These are phyloP conservation scores for Synergus umbraculus DNA, from an alignment of 2,888 invertebrate species.

Conservation along the genomic window DNA sequence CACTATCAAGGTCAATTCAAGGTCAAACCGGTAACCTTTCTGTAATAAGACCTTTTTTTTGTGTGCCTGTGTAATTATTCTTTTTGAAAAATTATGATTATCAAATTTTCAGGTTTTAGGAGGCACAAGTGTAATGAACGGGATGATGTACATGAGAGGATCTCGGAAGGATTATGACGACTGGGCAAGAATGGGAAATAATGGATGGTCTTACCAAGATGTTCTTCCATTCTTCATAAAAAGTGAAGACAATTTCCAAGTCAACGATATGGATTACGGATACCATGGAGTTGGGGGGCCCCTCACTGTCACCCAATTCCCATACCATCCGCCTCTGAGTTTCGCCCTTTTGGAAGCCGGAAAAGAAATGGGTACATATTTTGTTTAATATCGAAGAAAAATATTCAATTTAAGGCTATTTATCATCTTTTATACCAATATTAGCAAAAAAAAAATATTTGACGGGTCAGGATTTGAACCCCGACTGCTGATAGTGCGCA, in stretches of 20 bases:
- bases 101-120: constrained; percentile 85
- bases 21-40: too few relatives aligned
- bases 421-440: too few relatives aligned
- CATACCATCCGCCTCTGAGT: constrained; percentile 91
- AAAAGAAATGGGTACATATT: constrained; percentile 83
- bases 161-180: constrained; percentile 91
- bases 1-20: too few relatives aligned
- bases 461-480: too few relatives aligned
- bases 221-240: constrained; percentile 94
- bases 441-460: too few relatives aligned
- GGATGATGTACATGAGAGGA: constrained; percentile 97
- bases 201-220: constrained; percentile 93
- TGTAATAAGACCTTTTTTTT: too few relatives aligned
- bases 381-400: background rate
- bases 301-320: constrained; percentile 88
- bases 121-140: constrained; percentile 95
- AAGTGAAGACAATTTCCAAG: constrained; percentile 88
- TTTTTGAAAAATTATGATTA: background rate
- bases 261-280: constrained; percentile 85
- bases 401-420: too few relatives aligned
- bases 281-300: constrained; percentile 89
- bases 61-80: too few relatives aligned
- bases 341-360: constrained; percentile 88
- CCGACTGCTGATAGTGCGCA: too few relatives aligned
- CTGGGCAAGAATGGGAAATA: constrained; percentile 91